These are phyloP conservation scores for Tenodera sinensis DNA, from an alignment of 2,888 invertebrate genomes.

Conservation along the genomic window DNA sequence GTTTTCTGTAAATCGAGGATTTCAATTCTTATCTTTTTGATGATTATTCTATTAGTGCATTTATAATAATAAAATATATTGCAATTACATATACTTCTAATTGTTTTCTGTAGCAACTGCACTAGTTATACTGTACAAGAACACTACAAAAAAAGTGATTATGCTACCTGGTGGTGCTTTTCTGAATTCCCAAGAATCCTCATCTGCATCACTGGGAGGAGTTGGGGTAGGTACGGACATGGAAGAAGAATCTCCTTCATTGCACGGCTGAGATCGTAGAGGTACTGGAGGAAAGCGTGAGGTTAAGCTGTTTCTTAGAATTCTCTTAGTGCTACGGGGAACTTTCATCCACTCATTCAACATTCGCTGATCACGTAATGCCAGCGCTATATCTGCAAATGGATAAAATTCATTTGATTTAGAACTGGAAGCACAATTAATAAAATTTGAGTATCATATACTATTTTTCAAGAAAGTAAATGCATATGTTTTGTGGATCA, in stretches of 20 bases:
- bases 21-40: no score
- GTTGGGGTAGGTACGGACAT: neutral
- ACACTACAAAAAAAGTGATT: neutral
- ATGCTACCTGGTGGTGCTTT: constrained; percentile 8
- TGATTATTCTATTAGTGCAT: no score
- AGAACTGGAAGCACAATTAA: no score
- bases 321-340: neutral
- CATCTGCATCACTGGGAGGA: neutral
- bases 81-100: no score
- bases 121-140: no score
- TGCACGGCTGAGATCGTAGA: neutral
- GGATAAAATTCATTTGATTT: neutral
- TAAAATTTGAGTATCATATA: no score
- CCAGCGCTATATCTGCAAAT: constrained; percentile 6
- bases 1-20: no score
- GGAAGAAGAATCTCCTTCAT: neutral
- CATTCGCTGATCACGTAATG: constrained; percentile 2
- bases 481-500: no score
- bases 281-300: neutral
- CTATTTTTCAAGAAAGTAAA: no score
- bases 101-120: no score
- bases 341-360: constrained; percentile 8
- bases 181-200: neutral
- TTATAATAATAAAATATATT: no score
- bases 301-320: neutral